These are phyloP conservation scores for Crocuta crocuta DNA, from an alignment of 2,113 vertebrate genomes.

Conservation along the genomic window DNA sequence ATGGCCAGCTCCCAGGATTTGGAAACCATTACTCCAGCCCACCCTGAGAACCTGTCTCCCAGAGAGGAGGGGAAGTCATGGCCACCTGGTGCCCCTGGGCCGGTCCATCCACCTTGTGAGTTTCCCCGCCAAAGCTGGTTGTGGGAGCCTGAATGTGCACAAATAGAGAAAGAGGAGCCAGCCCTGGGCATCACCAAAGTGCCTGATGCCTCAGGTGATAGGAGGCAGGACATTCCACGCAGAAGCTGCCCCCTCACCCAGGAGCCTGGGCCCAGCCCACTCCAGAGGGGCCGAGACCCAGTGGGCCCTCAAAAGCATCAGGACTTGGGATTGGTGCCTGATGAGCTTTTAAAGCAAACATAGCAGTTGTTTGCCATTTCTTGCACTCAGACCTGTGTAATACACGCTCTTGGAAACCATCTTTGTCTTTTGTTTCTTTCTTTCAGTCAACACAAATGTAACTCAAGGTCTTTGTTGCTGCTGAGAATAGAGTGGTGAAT, in stretches of 20 bases:
- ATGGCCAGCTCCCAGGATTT: constrained; percentile 23
- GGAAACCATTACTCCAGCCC: constrained; percentile 33
- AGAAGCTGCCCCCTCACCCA: constrained; percentile 49
- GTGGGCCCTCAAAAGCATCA: constrained; percentile 57
- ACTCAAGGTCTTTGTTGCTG: background rate
- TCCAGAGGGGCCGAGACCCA: constrained; percentile 54
- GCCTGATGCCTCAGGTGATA: constrained; percentile 74
- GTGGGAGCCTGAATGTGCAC: constrained; percentile 39
- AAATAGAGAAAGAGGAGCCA: constrained; percentile 38
- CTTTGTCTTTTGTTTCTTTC: constrained; percentile 61
- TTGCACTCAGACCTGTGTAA: constrained; percentile 74
- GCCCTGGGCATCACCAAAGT: constrained; percentile 70
- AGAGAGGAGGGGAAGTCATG: constrained; percentile 19
- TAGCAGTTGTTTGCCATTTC: constrained; percentile 61
- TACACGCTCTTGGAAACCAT: constrained; percentile 73
- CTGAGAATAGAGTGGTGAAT: background rate
- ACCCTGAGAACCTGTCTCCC: constrained; percentile 13
- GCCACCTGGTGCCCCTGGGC: background rate
- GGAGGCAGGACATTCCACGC: constrained; percentile 47
- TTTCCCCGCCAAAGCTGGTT: constrained; percentile 57
- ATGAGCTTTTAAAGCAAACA: constrained; percentile 75
- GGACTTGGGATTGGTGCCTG: constrained; percentile 47
- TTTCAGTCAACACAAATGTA: background rate
- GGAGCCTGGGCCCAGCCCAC: constrained; percentile 49
- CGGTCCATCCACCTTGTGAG: background rate